A percentile compares a stretch with the other conserved stretches of the same genome.
These are phyloP conservation scores for Agrilus planipennis DNA, from an alignment of 1,140 invertebrate species.

Conservation along the genomic window DNA sequence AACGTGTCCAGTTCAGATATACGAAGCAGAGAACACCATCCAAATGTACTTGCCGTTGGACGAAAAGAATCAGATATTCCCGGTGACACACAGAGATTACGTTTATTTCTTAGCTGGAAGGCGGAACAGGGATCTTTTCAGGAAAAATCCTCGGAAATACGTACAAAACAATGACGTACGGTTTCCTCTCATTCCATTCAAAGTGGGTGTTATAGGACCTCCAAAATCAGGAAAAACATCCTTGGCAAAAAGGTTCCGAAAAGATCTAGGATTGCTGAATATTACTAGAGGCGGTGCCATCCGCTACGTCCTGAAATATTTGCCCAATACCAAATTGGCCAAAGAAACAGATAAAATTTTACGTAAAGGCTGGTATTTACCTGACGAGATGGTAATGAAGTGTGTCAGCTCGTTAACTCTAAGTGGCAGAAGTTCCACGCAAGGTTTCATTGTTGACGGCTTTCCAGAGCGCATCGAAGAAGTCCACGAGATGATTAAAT, in stretches of 20 bases:
- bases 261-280: conserved; percentile 37
- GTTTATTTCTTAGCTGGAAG: conserved; percentile 44
- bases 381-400: conserved; percentile 33
- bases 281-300: conserved; percentile 39
- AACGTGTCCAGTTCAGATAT: conserved; percentile 45
- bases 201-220: conserved; percentile 69
- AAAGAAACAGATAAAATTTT: conserved; percentile 30
- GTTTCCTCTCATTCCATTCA: conserved; percentile 41
- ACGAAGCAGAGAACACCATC: conserved; percentile 34
- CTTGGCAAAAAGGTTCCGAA: conserved; percentile 40
- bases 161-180: conserved; percentile 31
- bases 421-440: conserved; percentile 33
- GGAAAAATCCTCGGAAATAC: conserved; percentile 41
- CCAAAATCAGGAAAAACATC: conserved; percentile 75
- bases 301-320: conserved; percentile 35
- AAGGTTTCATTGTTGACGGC: conserved; percentile 43
- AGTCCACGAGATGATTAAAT: conserved; percentile 33
- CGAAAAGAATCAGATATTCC: conserved; percentile 33
- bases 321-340: conserved; percentile 36
- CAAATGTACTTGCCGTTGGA: conserved; percentile 38
- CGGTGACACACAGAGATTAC: conserved; percentile 41
- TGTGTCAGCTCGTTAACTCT: conserved; percentile 38
- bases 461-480: conserved; percentile 39
- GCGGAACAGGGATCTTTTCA: conserved; percentile 37
- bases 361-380: conserved; percentile 30